Percentiles rank a stretch among this genome's conserved stretches.
These are phyloP conservation scores for Platygyra sinensis DNA, from an alignment of 64 coral and sea anemone species.

Conservation along the genomic window DNA sequence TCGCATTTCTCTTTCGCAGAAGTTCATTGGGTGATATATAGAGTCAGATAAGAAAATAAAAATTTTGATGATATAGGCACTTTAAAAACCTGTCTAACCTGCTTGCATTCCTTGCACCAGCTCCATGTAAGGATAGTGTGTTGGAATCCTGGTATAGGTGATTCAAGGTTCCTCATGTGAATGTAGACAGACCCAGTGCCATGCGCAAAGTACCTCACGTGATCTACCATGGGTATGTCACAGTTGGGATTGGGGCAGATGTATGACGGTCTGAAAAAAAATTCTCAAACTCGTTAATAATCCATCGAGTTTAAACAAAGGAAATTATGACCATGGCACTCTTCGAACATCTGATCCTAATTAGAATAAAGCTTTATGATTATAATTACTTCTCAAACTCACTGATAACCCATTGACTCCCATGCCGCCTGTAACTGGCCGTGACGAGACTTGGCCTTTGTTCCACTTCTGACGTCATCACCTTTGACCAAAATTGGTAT, in stretches of 20 bases:
- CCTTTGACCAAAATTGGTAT: no score
- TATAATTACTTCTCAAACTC: no score
- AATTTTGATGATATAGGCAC: no score
- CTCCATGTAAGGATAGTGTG: slow-evolving; percentile 95
- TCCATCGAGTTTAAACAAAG: background rate
- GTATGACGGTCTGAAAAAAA: slow-evolving; percentile 77
- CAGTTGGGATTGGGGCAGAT: slow-evolving; percentile 95
- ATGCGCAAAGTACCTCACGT: slow-evolving; percentile 97
- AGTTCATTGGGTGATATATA: no score
- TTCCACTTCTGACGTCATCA: no score
- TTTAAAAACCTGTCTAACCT: slow-evolving; percentile 60
- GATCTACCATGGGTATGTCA: slow-evolving; percentile 94
- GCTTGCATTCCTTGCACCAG: slow-evolving; percentile 98
- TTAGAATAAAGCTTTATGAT: no score
- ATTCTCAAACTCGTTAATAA: background rate
- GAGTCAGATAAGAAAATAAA: no score
- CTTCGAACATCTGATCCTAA: no score
- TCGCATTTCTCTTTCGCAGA: no score
- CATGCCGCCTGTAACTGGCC: no score
- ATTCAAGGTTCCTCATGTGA: slow-evolving; percentile 97
- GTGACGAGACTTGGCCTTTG: no score
- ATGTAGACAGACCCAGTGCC: slow-evolving; percentile 92
- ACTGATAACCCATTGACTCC: no score
- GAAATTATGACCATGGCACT: background rate
- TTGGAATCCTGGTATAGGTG: slow-evolving; percentile 94